phyloP scores from a whole-genome alignment of 1,140 invertebrate species.

The Druon quercuslanigerum region DNA sequence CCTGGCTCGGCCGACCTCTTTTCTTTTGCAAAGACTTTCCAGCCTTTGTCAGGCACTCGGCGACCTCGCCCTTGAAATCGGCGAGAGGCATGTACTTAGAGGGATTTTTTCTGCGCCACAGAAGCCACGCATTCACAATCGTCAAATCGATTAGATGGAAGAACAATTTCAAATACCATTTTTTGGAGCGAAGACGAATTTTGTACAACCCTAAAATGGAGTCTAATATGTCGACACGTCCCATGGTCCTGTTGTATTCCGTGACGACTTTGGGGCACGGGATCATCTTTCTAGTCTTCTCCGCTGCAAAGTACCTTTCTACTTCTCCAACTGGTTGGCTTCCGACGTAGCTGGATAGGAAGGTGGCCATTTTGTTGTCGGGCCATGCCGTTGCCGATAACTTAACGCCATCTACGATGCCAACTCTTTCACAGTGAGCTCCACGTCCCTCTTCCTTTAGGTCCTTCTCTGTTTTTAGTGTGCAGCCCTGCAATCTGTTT shows the following conservation, averaged over 20 bases:
- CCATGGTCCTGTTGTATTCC: slow-evolving; percentile 55
- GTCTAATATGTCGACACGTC: slow-evolving; percentile 61
- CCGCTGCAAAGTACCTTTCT: not conserved
- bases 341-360: not conserved
- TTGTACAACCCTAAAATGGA: slow-evolving; percentile 52
- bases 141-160: slow-evolving; percentile 57
- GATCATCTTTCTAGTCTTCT: not conserved
- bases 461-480: too few species aligned
- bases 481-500: too few species aligned
- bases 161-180: slow-evolving; percentile 62
- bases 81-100: too few species aligned
- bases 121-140: slow-evolving; percentile 55
- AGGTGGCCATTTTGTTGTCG: not conserved
- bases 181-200: slow-evolving; percentile 61
- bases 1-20: too few species aligned
- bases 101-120: slow-evolving; percentile 33
- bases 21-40: too few species aligned
- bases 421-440: too few species aligned
- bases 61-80: too few species aligned
- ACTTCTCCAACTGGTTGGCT: not conserved
- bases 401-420: too few species aligned
- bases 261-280: not conserved
- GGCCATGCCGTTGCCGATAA: too few species aligned
- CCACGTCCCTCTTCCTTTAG: too few species aligned
- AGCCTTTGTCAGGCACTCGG: too few species aligned